Percentiles rank a stretch among this genome's conserved stretches.
phyloP scores from a whole-genome alignment of 2,113 vertebrate species.

The Seriola aureovittata region DNA sequence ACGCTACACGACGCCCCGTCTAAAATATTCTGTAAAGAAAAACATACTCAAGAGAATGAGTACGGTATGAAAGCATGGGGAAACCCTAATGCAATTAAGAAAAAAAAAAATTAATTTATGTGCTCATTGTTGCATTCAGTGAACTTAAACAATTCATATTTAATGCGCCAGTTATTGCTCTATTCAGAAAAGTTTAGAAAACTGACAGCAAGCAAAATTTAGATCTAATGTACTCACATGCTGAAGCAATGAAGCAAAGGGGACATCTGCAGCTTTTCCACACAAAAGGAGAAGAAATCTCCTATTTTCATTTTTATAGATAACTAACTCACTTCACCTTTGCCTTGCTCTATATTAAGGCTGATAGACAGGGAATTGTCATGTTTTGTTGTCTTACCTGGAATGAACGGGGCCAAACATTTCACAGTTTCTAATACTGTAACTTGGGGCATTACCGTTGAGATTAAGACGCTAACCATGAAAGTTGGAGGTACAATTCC shows the following conservation, averaged over 20 bases:
- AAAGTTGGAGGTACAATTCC: not conserved
- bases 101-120: slow-evolving; percentile 15
- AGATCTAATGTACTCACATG: not conserved
- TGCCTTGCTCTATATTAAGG: not conserved
- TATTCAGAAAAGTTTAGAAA: not conserved
- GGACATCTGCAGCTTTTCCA: slow-evolving; percentile 3
- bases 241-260: slow-evolving; percentile 1
- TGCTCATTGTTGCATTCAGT: not conserved
- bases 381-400: not conserved
- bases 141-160: slow-evolving; percentile 29
- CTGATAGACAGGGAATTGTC: not conserved
- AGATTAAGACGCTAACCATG: not conserved
- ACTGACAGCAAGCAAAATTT: not conserved
- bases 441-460: not conserved
- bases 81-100: not conserved
- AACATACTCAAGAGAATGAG: not conserved
- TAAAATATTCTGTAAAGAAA: not conserved
- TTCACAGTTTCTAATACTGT: not conserved
- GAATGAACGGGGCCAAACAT: not conserved
- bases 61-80: not conserved
- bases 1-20: not conserved
- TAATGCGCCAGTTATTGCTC: slow-evolving; percentile 33
- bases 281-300: not conserved
- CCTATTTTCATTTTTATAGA: not conserved
- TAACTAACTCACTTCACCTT: not conserved